These are phyloP conservation scores for Torymus aiolomorphi DNA, from an alignment of 2,888 invertebrate genomes.

Conservation along the genomic window DNA sequence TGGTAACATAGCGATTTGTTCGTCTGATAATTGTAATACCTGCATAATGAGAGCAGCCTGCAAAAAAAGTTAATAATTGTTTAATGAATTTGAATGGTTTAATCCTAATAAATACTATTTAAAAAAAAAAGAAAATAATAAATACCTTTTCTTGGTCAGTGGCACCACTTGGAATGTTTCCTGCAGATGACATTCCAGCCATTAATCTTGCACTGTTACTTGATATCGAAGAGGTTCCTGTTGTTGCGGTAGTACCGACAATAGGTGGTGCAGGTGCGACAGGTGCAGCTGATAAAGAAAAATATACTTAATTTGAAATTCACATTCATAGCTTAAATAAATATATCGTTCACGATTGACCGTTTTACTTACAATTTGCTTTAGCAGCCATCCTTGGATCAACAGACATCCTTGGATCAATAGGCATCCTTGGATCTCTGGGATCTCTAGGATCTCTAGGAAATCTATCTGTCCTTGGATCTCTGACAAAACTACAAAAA, in stretches of 20 bases:
- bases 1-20: constrained; percentile 96
- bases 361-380: constrained; percentile 71
- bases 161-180: constrained; percentile 84
- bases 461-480: constrained; percentile 73
- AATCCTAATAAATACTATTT: neutral
- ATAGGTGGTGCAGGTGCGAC: constrained; percentile 59
- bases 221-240: constrained; percentile 59
- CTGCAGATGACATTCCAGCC: constrained; percentile 79
- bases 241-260: constrained; percentile 70
- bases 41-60: constrained; percentile 98
- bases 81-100: constrained; percentile 4
- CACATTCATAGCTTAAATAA: no score
- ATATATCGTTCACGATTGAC: no score
- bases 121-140: constrained; percentile 10
- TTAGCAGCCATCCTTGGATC: constrained; percentile 82
- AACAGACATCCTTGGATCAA: constrained; percentile 80
- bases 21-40: constrained; percentile 97
- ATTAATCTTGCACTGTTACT: constrained; percentile 78
- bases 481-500: constrained; percentile 67
- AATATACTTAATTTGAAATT: no score
- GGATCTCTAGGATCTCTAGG: constrained; percentile 72
- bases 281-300: neutral
- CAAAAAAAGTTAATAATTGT: constrained; percentile 41
- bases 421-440: constrained; percentile 78
- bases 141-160: constrained; percentile 94